Evolutionary conservation across 2,888 invertebrate species (phyloP).

Genomic region (Eurytoma californica): DNA sequence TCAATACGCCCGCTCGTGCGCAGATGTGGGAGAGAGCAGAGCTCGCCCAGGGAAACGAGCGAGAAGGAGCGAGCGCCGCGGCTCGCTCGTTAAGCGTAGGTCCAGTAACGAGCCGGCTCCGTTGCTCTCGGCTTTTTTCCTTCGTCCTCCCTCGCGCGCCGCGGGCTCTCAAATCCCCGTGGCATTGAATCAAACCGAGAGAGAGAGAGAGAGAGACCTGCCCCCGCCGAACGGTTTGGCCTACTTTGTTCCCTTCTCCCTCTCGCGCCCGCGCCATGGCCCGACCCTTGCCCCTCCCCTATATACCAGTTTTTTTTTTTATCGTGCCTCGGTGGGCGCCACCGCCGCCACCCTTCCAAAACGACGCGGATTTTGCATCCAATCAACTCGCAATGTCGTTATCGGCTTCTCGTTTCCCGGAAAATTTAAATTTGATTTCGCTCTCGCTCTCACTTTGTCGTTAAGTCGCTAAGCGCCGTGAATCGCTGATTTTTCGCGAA

Average conservation of each 20-base stretch:
- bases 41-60: background rate
- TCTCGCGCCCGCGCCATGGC: background rate
- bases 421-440: conserved; percentile 48
- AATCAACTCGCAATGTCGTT: conserved; percentile 54
- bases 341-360: conserved; percentile 2
- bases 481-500: conserved; percentile 40
- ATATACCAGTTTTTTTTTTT: background rate
- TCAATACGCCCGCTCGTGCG: conserved; percentile 48
- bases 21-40: conserved; percentile 41
- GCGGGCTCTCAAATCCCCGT: conserved; percentile 55
- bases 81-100: conserved; percentile 58
- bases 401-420: conserved; percentile 46
- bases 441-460: conserved; percentile 28
- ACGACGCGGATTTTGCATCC: conserved; percentile 51
- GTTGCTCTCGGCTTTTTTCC: conserved; percentile 54
- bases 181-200: conserved; percentile 46
- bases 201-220: conserved; percentile 28
- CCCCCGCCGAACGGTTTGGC: conserved; percentile 53
- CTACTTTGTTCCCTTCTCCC: conserved; percentile 42
- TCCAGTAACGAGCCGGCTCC: conserved; percentile 59
- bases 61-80: background rate
- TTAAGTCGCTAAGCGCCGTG: conserved; percentile 45
- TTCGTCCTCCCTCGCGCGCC: conserved; percentile 59
- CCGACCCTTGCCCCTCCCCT: background rate
- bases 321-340: conserved; percentile 13